Evolutionary conservation across 1,140 invertebrate species (phyloP).

Genomic region (Thaumatotibia leucotreta): DNA sequence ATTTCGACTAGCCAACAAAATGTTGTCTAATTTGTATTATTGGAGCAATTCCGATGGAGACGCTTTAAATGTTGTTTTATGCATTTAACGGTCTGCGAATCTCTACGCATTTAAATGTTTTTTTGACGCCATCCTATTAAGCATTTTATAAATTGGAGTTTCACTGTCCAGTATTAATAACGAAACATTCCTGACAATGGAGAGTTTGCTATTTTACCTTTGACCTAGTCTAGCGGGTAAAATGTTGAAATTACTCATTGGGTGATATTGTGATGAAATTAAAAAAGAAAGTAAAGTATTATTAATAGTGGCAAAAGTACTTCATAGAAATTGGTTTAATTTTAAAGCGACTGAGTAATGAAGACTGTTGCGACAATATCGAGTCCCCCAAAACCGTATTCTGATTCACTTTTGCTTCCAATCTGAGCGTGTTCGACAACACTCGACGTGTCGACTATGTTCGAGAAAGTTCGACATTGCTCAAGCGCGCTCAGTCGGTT

Average conservation of each 20-base stretch:
- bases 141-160: conserved; percentile 23
- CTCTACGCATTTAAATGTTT: conserved; percentile 30
- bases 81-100: conserved; percentile 38
- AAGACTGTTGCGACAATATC: conserved; percentile 43
- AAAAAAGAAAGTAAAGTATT: conserved; percentile 50
- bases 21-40: neutral
- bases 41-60: neutral
- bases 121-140: neutral
- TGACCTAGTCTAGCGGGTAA: conserved; percentile 47
- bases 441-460: neutral
- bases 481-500: neutral
- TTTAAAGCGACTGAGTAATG: conserved; percentile 49
- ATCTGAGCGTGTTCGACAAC: conserved; percentile 1
- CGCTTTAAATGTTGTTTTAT: conserved; percentile 5
- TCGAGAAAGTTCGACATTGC: neutral
- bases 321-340: conserved; percentile 33
- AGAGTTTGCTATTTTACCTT: conserved; percentile 45
- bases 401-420: neutral
- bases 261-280: conserved; percentile 64
- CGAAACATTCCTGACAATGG: conserved; percentile 69
- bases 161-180: conserved; percentile 59
- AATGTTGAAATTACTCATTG: conserved; percentile 59
- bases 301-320: conserved; percentile 52
- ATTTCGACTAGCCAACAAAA: neutral
- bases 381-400: conserved; percentile 14